A percentile compares a stretch with the other conserved stretches of the same genome.
Evolutionary conservation across 2,888 invertebrate species (phyloP).

Genomic region (Acanthosepion pharaonis): DNA sequence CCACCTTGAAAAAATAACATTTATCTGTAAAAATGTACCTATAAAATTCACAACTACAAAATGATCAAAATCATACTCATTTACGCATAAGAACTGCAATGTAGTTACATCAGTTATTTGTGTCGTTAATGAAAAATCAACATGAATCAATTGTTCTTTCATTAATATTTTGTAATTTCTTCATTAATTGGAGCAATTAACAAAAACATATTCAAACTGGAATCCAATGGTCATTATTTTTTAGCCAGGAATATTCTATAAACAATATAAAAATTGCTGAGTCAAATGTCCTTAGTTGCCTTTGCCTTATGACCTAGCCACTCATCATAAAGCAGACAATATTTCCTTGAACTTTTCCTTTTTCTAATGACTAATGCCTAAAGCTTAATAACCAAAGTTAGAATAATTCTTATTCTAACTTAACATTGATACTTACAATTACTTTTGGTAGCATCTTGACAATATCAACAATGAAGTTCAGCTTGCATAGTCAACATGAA

Average conservation of each 20-base stretch:
- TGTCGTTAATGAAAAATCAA: too few species aligned
- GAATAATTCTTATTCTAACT: background rate
- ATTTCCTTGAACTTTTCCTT: background rate
- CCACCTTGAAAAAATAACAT: too few species aligned
- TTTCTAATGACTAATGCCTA: background rate
- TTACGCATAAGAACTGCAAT: too few species aligned
- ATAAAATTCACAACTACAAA: too few species aligned
- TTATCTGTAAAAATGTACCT: too few species aligned
- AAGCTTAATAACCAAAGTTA: background rate
- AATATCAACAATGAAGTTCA: background rate
- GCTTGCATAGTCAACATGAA: background rate
- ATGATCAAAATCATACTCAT: too few species aligned
- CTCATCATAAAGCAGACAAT: background rate
- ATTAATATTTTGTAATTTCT: too few species aligned
- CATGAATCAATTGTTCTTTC: too few species aligned
- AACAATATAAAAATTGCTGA: too few species aligned
- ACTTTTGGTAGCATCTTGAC: background rate
- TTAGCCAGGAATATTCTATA: background rate
- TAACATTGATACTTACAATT: background rate
- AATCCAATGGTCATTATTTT: background rate
- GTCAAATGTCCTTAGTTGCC: background rate
- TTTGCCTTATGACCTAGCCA: background rate
- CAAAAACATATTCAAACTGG: too few species aligned
- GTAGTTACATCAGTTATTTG: too few species aligned
- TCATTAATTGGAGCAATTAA: too few species aligned